Conservation (phyloP, 2,888 invertebrate species). For the Empis livida region DNA sequence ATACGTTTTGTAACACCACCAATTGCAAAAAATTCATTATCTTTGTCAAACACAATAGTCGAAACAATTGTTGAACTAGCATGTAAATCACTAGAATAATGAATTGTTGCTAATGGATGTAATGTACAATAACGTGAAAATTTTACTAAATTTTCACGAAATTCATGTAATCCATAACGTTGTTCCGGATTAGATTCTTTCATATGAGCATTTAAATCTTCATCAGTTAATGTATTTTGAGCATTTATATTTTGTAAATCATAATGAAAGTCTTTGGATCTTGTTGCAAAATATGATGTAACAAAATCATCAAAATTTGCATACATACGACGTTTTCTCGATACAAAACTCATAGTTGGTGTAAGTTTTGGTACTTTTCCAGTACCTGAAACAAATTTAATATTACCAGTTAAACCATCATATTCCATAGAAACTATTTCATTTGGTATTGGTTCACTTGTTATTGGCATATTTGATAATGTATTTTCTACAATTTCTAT, state of each 20-base stretch:
- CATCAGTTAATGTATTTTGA: neutral
- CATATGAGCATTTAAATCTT: neutral
- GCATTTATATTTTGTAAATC: neutral
- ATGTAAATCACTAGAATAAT: constrained; percentile 80
- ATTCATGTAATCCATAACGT: constrained; percentile 49
- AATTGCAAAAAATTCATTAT: constrained; percentile 89
- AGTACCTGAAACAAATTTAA: no score
- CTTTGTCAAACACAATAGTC: constrained; percentile 92
- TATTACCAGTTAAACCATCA: no score
- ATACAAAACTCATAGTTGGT: constrained; percentile 7
- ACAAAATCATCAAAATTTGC: constrained; percentile 78
- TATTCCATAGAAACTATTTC: no score
- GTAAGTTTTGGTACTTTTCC: neutral
- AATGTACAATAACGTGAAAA: constrained; percentile 70
- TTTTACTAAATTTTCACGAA: constrained; percentile 73
- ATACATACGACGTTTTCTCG: constrained; percentile 12
- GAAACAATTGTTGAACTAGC: constrained; percentile 77
- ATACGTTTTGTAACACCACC: constrained; percentile 91
- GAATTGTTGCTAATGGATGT: constrained; percentile 70
- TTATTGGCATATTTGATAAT: no score
- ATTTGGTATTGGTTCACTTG: no score
- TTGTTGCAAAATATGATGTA: constrained; percentile 68
- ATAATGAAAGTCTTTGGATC: constrained; percentile 25
- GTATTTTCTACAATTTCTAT: constrained; percentile 54
- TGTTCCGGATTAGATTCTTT: neutral